Conservation (phyloP, 2,888 invertebrate genomes). For the Auanema freiburgensis region DNA sequence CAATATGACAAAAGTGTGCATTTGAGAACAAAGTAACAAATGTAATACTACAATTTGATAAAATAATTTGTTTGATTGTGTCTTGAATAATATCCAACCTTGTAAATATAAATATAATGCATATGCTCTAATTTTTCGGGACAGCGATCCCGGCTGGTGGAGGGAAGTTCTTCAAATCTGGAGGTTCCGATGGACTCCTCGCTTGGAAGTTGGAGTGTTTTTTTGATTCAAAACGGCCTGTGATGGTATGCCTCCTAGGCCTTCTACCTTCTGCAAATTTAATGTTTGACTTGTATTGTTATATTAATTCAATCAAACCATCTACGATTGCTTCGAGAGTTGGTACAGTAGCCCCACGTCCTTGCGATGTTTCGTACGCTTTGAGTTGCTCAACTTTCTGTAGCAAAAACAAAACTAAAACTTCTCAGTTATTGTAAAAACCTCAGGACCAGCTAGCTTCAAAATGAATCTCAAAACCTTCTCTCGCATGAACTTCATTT, state of each 20-base stretch:
- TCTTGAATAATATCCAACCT: neutral
- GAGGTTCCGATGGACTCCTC: constrained; percentile 5
- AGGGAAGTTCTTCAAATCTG: constrained; percentile 5
- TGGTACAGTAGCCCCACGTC: constrained; percentile 6
- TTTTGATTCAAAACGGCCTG: neutral
- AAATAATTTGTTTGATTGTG: neutral
- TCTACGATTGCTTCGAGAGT: constrained; percentile 3
- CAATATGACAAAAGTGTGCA: constrained; percentile 4
- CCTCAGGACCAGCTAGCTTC: constrained; percentile 3
- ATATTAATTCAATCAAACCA: no score
- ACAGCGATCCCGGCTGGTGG: neutral
- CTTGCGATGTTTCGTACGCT: neutral
- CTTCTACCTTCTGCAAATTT: constrained; percentile 3
- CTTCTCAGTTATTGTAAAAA: neutral
- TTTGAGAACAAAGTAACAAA: neutral
- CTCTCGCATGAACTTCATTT: constrained; percentile 8
- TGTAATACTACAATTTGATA: neutral
- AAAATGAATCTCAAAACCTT: neutral
- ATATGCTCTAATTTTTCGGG: neutral
- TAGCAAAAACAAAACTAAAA: neutral
- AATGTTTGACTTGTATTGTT: no score
- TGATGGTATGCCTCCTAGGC: neutral
- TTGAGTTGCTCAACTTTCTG: constrained; percentile 1
- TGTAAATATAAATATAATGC: neutral
- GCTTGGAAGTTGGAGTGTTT: neutral